Evolutionary conservation across 1,140 invertebrate genomes (phyloP).

Genomic region (Caenorhabditis latens): DNA sequence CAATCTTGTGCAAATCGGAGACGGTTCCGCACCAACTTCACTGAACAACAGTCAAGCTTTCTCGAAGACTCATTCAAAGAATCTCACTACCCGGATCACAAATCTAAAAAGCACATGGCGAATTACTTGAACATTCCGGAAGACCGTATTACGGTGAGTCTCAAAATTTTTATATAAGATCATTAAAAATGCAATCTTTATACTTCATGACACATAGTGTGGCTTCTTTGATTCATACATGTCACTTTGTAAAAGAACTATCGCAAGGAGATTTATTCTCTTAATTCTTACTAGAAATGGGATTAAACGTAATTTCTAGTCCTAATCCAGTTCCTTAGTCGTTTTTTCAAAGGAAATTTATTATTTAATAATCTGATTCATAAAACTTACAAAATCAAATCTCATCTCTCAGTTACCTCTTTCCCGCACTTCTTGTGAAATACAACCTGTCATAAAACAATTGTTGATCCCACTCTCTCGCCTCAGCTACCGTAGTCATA

Average conservation of each 20-base stretch:
- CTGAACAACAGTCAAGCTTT: conserved; percentile 62
- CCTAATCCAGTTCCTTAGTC: too few species aligned
- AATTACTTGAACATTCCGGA: conserved; percentile 62
- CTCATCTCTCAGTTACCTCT: background rate
- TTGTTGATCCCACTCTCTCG: conserved; percentile 15
- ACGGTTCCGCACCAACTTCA: conserved; percentile 68
- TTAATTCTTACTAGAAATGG: background rate
- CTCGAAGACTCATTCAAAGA: conserved; percentile 68
- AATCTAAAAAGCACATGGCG: conserved; percentile 65
- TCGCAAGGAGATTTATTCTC: background rate
- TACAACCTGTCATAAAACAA: conserved; percentile 43
- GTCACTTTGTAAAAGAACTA: background rate
- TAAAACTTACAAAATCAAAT: too few species aligned
- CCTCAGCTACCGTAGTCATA: conserved; percentile 3
- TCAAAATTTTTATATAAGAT: background rate
- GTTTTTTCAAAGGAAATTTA: too few species aligned
- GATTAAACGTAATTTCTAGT: background rate
- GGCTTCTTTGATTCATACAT: background rate
- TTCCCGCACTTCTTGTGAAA: background rate
- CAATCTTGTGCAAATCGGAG: conserved; percentile 42
- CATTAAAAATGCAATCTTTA: background rate
- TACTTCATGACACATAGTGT: background rate
- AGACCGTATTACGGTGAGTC: conserved; percentile 68
- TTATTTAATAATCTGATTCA: too few species aligned
- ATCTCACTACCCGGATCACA: conserved; percentile 68